Evolutionary conservation across 2,113 vertebrate species (phyloP).

Genomic region (Cololabis saira): DNA sequence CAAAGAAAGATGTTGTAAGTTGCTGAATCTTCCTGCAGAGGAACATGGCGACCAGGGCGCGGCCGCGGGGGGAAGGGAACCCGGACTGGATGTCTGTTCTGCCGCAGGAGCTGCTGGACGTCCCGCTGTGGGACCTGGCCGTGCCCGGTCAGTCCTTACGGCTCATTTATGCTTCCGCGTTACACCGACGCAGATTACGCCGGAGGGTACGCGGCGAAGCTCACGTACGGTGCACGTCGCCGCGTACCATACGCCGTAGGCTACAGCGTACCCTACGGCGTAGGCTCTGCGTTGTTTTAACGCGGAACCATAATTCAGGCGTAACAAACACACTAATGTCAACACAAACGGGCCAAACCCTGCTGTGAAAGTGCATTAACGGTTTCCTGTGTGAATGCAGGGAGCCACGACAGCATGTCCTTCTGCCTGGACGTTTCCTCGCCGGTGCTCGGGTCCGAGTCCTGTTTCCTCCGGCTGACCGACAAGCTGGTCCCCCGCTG

Average conservation of each 20-base stretch:
- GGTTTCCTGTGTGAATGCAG: background rate
- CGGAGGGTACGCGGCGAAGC: too few species aligned
- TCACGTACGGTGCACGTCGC: too few species aligned
- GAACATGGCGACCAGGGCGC: too few species aligned
- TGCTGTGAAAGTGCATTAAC: too few species aligned
- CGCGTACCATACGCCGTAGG: too few species aligned
- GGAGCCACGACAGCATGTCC: conserved; percentile 76
- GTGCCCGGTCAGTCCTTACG: conserved; percentile 53
- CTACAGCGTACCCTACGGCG: too few species aligned
- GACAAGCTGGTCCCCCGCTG: conserved; percentile 65
- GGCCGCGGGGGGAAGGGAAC: background rate
- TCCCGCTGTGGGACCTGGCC: conserved; percentile 69
- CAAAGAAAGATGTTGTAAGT: too few species aligned
- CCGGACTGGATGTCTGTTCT: conserved; percentile 72
- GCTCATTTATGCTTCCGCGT: too few species aligned
- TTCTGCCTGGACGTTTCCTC: conserved; percentile 71
- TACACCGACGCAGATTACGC: too few species aligned
- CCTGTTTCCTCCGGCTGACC: conserved; percentile 36
- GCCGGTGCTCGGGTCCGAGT: conserved; percentile 56
- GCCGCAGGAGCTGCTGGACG: conserved; percentile 53
- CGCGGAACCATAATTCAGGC: too few species aligned
- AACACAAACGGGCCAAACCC: background rate
- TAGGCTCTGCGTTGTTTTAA: too few species aligned
- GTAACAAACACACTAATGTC: background rate
- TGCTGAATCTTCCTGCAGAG: too few species aligned